Conservation (phyloP, 2,797 vertebrate species). For the Crypturellus tataupa region DNA sequence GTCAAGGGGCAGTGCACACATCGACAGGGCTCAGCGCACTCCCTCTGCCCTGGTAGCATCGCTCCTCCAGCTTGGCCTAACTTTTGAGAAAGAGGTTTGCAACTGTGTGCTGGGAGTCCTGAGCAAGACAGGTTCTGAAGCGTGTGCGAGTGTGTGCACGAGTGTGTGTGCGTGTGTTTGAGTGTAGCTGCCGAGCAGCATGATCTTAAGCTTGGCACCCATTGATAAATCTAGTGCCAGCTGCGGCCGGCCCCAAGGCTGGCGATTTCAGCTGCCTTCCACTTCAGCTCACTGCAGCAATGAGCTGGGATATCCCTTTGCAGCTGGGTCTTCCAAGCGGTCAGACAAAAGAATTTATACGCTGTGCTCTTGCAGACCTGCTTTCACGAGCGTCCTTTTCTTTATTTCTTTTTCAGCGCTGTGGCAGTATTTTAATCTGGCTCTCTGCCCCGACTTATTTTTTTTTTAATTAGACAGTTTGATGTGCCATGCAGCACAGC, state of each 20-base stretch:
- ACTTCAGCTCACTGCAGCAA: background rate
- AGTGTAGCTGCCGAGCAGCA: background rate
- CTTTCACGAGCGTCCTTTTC: background rate
- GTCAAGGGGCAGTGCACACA: background rate
- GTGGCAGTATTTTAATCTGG: background rate
- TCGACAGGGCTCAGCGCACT: background rate
- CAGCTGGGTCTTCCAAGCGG: background rate
- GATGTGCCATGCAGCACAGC: background rate
- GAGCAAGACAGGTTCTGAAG: background rate
- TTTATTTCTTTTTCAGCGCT: background rate
- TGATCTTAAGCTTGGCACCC: background rate
- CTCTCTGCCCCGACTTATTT: background rate
- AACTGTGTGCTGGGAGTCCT: background rate
- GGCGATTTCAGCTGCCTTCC: fast-evolving
- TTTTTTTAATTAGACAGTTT: background rate
- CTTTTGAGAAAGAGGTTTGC: background rate
- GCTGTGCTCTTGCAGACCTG: background rate
- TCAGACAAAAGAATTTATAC: background rate
- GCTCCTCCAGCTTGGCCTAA: background rate
- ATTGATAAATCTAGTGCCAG: background rate
- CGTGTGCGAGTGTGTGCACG: fast-evolving
- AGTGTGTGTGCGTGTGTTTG: fast-evolving
- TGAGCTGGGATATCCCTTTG: background rate
- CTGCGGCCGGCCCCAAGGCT: background rate
- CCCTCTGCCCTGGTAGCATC: background rate